Conservation (phyloP, 2,888 invertebrate genomes). For the Zygaena filipendulae region DNA sequence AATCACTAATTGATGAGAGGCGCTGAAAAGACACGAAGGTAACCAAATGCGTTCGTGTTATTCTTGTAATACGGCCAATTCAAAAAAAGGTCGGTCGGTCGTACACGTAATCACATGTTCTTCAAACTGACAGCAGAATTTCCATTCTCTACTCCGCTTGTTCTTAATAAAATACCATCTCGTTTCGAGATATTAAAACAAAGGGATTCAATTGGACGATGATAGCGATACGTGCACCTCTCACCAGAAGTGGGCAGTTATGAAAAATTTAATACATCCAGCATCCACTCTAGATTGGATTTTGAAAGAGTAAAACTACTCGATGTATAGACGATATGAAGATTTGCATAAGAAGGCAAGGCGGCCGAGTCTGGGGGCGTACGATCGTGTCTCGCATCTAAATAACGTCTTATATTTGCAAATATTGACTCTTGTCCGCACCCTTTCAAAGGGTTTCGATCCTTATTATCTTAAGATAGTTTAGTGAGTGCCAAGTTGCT, state of each 20-base stretch:
- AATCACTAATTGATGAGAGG: constrained; percentile 50
- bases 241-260: constrained; percentile 42
- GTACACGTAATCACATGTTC: constrained; percentile 21
- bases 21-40: constrained; percentile 41
- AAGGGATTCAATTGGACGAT: too few species aligned
- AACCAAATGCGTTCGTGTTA: constrained; percentile 52
- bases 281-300: too few species aligned
- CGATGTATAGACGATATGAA: too few species aligned
- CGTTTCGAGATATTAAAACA: too few species aligned
- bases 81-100: too few species aligned
- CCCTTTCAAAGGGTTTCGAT: constrained; percentile 51
- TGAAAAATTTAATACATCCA: constrained; percentile 57
- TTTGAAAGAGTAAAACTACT: too few species aligned
- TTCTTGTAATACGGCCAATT: constrained; percentile 47
- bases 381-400: constrained; percentile 62
- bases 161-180: too few species aligned
- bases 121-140: too few species aligned
- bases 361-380: constrained; percentile 37
- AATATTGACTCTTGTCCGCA: constrained; percentile 61
- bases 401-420: constrained; percentile 65
- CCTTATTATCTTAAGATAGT: constrained; percentile 54
- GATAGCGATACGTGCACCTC: constrained; percentile 31
- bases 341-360: constrained; percentile 58
- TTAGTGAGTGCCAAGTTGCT: constrained; percentile 45
- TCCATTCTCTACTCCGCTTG: too few species aligned